Conservation (phyloP, 2,888 invertebrate genomes). For the Euspilapteryx auroguttella region DNA sequence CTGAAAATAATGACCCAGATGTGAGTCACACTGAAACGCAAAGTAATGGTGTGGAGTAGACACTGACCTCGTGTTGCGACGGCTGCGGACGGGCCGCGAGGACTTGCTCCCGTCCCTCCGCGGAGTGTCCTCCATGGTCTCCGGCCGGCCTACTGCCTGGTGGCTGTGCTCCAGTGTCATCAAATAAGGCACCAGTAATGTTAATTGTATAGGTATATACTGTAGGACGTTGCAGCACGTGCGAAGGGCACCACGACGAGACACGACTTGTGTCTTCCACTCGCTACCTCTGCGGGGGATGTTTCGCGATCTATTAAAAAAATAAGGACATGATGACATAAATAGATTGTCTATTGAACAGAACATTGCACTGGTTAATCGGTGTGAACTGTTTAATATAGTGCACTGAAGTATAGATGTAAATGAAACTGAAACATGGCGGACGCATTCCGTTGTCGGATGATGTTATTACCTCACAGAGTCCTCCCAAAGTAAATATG, state of each 20-base stretch:
- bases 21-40: conserved; percentile 31
- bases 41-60: conserved; percentile 10
- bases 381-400: conserved; percentile 20
- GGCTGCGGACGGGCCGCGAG: conserved; percentile 69
- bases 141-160: conserved; percentile 26
- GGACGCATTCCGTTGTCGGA: conserved; percentile 48
- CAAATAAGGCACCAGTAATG: too few relatives aligned
- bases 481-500: conserved; percentile 14
- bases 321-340: conserved; percentile 58
- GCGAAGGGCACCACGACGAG: conserved; percentile 39
- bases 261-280: conserved; percentile 41
- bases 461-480: conserved; percentile 39
- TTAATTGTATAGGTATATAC: too few relatives aligned
- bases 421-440: conserved; percentile 60
- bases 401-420: conserved; percentile 26
- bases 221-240: conserved; percentile 37
- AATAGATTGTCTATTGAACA: conserved; percentile 48
- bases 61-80: conserved; percentile 72
- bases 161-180: conserved; percentile 43
- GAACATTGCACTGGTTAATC: conserved; percentile 27
- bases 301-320: conserved; percentile 56
- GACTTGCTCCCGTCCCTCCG: conserved; percentile 52
- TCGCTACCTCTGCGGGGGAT: conserved; percentile 52
- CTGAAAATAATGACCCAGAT: too few relatives aligned
- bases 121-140: conserved; percentile 22